A percentile compares a stretch with the other conserved stretches of the same genome.
Evolutionary conservation across 2,888 invertebrate species (phyloP).

Genomic region (Agrilus mali): DNA sequence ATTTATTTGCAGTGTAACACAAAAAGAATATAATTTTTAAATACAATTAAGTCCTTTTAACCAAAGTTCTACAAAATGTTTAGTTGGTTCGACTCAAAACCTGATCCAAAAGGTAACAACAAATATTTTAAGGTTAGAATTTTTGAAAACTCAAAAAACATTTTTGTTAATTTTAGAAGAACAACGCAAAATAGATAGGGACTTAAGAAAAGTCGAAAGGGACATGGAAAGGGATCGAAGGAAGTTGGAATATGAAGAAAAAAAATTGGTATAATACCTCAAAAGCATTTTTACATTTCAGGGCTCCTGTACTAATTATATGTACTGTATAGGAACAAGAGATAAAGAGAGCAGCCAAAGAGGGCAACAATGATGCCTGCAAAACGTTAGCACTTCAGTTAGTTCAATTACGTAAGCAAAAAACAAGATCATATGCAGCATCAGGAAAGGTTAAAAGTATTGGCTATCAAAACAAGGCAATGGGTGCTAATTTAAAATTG

Average conservation of each 20-base stretch:
- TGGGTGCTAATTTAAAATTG: conserved; percentile 80
- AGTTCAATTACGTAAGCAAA: conserved; percentile 77
- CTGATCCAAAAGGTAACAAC: conserved; percentile 32
- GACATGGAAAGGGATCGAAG: conserved; percentile 74
- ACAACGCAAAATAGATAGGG: conserved; percentile 70
- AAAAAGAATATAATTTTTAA: too few species aligned
- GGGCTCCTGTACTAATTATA: conserved; percentile 3
- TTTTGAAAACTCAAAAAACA: not conserved
- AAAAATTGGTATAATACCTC: conserved; percentile 57
- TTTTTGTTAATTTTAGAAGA: conserved; percentile 48
- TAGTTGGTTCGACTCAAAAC: conserved; percentile 28
- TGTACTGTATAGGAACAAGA: conserved; percentile 56
- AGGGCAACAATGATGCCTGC: conserved; percentile 75
- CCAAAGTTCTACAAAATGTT: conserved; percentile 12
- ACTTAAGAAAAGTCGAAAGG: conserved; percentile 65
- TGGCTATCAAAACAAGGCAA: conserved; percentile 75
- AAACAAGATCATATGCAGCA: conserved; percentile 67
- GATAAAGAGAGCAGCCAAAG: conserved; percentile 78
- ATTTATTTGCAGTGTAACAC: too few species aligned
- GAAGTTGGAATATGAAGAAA: conserved; percentile 77
- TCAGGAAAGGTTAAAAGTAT: conserved; percentile 69
- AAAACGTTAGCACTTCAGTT: conserved; percentile 80
- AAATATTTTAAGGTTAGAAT: not conserved
- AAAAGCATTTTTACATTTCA: not conserved
- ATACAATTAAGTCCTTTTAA: too few species aligned